Evolutionary conservation across 2,888 invertebrate species (phyloP).

Genomic region (Hyalella azteca): DNA sequence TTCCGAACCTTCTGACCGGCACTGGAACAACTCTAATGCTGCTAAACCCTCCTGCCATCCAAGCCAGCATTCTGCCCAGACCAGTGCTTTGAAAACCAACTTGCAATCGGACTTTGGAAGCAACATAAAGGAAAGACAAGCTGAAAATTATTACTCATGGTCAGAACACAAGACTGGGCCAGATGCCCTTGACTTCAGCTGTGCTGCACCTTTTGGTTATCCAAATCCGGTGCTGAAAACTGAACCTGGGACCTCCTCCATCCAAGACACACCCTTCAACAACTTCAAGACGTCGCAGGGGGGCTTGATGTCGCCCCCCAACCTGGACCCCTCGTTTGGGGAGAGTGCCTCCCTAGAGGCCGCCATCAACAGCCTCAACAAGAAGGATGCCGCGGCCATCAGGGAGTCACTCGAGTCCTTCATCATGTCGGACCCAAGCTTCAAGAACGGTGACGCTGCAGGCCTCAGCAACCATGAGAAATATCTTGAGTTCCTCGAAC

Average conservation of each 20-base stretch:
- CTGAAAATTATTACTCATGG: too few relatives aligned
- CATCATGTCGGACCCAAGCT: background rate
- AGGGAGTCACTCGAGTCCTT: background rate
- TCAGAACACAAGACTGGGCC: too few relatives aligned
- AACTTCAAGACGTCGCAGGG: background rate
- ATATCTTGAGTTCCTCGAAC: background rate
- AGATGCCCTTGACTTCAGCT: too few relatives aligned
- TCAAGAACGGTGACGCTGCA: background rate
- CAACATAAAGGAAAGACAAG: too few relatives aligned
- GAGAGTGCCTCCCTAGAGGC: background rate
- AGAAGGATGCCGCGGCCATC: background rate
- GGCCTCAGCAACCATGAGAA: background rate
- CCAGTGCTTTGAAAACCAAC: background rate
- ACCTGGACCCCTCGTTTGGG: background rate
- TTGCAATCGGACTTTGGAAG: background rate
- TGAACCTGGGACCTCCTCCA: too few relatives aligned
- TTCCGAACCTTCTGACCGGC: background rate
- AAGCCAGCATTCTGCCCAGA: background rate
- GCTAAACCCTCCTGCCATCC: background rate
- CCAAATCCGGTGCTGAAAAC: too few relatives aligned
- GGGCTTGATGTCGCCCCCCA: background rate
- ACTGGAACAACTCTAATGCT: too few relatives aligned
- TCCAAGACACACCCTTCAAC: background rate
- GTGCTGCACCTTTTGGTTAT: too few relatives aligned
- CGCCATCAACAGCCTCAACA: background rate